Evolutionary conservation across 2,888 invertebrate species (phyloP), one percentile per base, ranked within the genome.

Genomic region (Cheilosia vulpina): DNA sequence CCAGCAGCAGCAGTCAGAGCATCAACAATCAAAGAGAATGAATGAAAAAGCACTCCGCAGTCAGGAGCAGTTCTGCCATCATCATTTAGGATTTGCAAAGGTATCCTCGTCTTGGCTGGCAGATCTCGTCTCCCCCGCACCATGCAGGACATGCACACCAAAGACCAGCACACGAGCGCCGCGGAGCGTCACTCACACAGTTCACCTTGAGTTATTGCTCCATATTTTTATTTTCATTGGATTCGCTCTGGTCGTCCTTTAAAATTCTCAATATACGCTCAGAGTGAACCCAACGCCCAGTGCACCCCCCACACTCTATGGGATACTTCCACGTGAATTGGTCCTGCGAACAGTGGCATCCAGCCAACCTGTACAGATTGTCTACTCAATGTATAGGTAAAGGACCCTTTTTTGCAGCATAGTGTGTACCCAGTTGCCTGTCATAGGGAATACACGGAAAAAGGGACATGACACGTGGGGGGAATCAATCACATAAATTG

Each of bases 401-500:
- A 71, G 69, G 72, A 58, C 60, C 34, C 41, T 58, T 78, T 71
- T 79, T 71, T 62, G 21, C 52, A 38, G 38, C 38, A 38, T 17
- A 24, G n/a, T 55, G 15, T 68, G 38, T 63, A 57, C 75, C 73
- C 69, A 75, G 41, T 24, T 55, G 57, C 72, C 68, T 85, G 85
- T 77, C 85, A 72, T 62, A 52, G 76, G 66, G 76, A 81, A 57
- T 77, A 71, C 53, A 71, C 58, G 75, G 84, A 84, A 75, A 79
- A 85, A 76, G 80, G 72, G 76, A 85, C 80, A 72, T 24, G 72
- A 72, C 85, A 85, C 85, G 85, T 85, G 85, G 85, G 81, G 85
- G 85, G 85, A 85, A 85, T 85, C 85, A 85, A 85, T 85, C 85
- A 85, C 85, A 85, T 85, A 85, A 85, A 85, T 85, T 85, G 85